A percentile compares a stretch with the other conserved stretches of the same genome.
Evolutionary conservation across 2,888 invertebrate species (phyloP).

Genomic region (Mimumesa dahlbomi): DNA sequence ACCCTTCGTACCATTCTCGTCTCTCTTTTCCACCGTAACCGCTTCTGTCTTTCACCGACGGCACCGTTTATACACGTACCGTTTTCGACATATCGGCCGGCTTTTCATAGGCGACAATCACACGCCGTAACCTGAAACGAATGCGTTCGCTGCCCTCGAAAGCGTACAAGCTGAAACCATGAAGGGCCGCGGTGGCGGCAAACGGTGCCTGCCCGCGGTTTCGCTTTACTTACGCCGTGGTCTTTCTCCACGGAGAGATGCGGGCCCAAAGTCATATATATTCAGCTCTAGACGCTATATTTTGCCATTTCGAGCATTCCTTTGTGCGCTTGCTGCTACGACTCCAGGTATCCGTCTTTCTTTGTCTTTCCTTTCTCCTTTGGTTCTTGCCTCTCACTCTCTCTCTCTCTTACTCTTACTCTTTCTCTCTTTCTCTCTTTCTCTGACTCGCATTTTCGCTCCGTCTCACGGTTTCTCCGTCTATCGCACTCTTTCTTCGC

Average conservation of each 20-base stretch:
- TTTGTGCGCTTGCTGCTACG: constrained; percentile 40
- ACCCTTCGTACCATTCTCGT: not conserved
- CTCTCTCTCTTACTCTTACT: constrained; percentile 15
- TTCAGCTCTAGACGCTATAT: constrained; percentile 21
- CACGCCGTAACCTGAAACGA: constrained; percentile 48
- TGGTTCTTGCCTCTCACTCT: constrained; percentile 14
- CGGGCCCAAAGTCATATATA: constrained; percentile 27
- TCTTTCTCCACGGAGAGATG: constrained; percentile 12
- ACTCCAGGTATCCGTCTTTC: constrained; percentile 33
- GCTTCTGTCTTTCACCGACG: not conserved
- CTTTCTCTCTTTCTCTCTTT: constrained; percentile 6
- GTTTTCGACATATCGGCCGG: constrained; percentile 25
- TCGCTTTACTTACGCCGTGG: not conserved
- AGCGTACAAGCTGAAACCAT: constrained; percentile 14
- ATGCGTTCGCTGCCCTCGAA: constrained; percentile 28
- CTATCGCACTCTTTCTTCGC: constrained; percentile 30
- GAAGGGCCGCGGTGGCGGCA: constrained; percentile 26
- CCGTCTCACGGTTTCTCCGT: constrained; percentile 11
- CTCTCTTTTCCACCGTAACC: not conserved
- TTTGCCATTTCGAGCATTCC: constrained; percentile 46
- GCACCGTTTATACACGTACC: not conserved
- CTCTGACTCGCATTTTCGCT: constrained; percentile 12
- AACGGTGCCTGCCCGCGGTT: constrained; percentile 4
- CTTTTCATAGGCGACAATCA: constrained; percentile 47
- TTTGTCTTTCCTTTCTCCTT: constrained; percentile 4